These are phyloP conservation scores for Troilus luridus DNA, from an alignment of 2,888 invertebrate species.

Conservation along the genomic window DNA sequence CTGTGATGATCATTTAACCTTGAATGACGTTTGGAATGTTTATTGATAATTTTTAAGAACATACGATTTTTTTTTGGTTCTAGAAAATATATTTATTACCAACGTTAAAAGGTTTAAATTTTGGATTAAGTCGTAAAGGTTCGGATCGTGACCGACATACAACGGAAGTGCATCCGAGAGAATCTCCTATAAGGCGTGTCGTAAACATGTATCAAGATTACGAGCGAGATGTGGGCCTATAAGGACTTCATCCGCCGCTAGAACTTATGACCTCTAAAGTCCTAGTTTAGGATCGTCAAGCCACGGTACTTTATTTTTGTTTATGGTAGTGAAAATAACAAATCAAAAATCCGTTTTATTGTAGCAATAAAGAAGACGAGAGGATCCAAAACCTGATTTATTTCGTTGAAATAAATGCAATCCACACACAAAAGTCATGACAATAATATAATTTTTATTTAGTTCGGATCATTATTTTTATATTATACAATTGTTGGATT, in stretches of 20 bases:
- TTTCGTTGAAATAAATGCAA: too few relatives aligned
- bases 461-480: too few relatives aligned
- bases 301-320: background rate
- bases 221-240: background rate
- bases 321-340: background rate
- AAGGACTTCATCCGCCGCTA: background rate
- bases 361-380: too few relatives aligned
- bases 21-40: too few relatives aligned
- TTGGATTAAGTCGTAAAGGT: background rate
- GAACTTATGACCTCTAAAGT: conserved; percentile 4
- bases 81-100: background rate
- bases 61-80: too few relatives aligned
- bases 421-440: too few relatives aligned
- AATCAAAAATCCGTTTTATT: background rate
- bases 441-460: too few relatives aligned
- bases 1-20: too few relatives aligned
- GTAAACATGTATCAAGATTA: conserved; percentile 30
- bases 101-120: background rate
- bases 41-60: too few relatives aligned
- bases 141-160: conserved; percentile 16
- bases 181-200: background rate
- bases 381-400: too few relatives aligned
- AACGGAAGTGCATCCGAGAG: background rate
- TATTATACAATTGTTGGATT: too few relatives aligned
- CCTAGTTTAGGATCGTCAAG: background rate